Base-by-base conservation (phyloP, 2,113 vertebrate species). In the Argyrosomus japonicus region DNA sequence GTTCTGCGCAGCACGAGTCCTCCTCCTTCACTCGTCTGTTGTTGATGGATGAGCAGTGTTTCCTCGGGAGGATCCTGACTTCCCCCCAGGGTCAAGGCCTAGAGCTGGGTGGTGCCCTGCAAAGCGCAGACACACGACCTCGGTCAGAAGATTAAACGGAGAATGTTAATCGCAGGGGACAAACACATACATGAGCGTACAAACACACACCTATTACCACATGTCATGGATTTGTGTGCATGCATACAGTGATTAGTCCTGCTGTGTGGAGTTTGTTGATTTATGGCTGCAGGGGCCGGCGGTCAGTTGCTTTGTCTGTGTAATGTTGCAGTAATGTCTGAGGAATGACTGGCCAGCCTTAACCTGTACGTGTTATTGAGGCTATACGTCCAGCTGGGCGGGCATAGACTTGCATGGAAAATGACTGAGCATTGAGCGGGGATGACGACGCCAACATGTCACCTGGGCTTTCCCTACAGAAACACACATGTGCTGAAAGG, bases 331-430 rank as follows among this genome's bases (percentile, higher is more conserved):
- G 89, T 91, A 89, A 91, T 86, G 81, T 77, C 53, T 69, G 68
- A 89, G 90, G 90, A 91, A 89, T 91, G 91, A 87, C 70, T 71
- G 25, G 83, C 85, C 72, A 68, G 90, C 79, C 81, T 86, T 80
- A 87, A 88, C 86, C 85, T 91, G 79, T 72, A 50, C 6, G 29
- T 27, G 60, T 23, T 53, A 54, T 21, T 54, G 81, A 70, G 68
- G 43, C 6, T 6, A 64, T 61, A 5, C 17, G 77, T 45, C 80
- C 89, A 78, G 82, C 69, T 87, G 83, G 87, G 88, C 84, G 86
- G 70, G 84, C 69, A 17, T 2, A 25, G 75, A 75, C 91, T 61
- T 79, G 79, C 58, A 36, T 3, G 29, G 67, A 51, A 83, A 70
- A 57, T 45, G 77, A 61, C 14, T 65, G 56, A 77, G 60, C 40